Evolutionary conservation across 1,140 invertebrate species (phyloP).

Genomic region (Drosophila murphyi): DNA sequence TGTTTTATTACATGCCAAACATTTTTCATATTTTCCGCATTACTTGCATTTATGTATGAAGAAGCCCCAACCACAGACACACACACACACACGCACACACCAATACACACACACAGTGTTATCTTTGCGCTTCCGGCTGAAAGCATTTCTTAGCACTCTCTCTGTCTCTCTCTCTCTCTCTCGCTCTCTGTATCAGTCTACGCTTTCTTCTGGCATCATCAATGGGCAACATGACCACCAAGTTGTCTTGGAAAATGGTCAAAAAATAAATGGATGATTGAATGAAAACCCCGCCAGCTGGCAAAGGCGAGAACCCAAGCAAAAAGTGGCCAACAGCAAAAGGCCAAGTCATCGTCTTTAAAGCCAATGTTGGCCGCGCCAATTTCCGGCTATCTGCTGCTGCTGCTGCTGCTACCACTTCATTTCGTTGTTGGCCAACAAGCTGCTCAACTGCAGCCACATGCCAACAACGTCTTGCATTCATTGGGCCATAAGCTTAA

Average conservation of each 20-base stretch:
- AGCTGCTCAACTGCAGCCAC: slow-evolving; percentile 20
- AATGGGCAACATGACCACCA: slow-evolving; percentile 76
- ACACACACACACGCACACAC: slow-evolving; percentile 25
- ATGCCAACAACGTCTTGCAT: slow-evolving; percentile 73
- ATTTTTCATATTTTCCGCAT: slow-evolving; percentile 83
- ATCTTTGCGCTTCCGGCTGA: slow-evolving; percentile 80
- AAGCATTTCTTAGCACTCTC: slow-evolving; percentile 76
- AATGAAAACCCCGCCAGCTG: slow-evolving; percentile 81
- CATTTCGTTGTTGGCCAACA: slow-evolving; percentile 38
- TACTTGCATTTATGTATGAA: slow-evolving; percentile 83
- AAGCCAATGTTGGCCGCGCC: slow-evolving; percentile 75
- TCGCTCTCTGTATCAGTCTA: slow-evolving; percentile 6
- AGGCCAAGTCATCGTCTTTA: slow-evolving; percentile 82
- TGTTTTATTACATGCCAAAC: slow-evolving; percentile 78
- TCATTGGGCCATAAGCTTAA: slow-evolving; percentile 76
- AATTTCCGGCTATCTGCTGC: slow-evolving; percentile 67
- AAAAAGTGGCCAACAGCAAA: slow-evolving; percentile 68
- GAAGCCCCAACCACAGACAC: slow-evolving; percentile 59
- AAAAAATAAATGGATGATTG: slow-evolving; percentile 83
- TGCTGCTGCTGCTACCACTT: slow-evolving; percentile 13
- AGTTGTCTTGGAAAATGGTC: slow-evolving; percentile 82
- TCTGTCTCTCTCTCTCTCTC: slow-evolving; percentile 9
- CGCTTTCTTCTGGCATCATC: slow-evolving; percentile 46
- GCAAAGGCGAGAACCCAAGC: slow-evolving; percentile 63
- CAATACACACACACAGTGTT: slow-evolving; percentile 65